Evolutionary conservation across 2,888 invertebrate species (phyloP).

Genomic region (Hypena proboscidalis): DNA sequence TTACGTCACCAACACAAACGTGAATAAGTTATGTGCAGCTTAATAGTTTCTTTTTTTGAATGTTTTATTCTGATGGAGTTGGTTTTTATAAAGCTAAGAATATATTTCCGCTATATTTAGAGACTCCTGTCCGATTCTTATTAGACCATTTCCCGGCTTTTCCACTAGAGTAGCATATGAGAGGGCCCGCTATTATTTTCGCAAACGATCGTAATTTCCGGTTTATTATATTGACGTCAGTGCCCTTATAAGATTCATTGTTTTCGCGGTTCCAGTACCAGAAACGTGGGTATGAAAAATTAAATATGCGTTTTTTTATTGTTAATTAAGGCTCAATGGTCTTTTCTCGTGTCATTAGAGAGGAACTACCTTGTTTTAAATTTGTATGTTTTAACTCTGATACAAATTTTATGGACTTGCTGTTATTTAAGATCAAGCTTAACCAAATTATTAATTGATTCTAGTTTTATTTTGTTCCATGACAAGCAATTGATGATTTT

Average conservation of each 20-base stretch:
- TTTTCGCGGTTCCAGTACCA: constrained; percentile 13
- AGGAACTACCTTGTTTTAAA: too few relatives aligned
- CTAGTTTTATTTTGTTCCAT: too few relatives aligned
- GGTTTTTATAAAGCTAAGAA: background rate
- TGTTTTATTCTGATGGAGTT: constrained; percentile 6
- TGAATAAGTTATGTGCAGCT: constrained; percentile 33
- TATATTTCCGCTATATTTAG: background rate
- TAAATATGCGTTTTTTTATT: too few relatives aligned
- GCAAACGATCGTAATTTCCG: constrained; percentile 24
- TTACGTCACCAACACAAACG: constrained; percentile 33
- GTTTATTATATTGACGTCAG: constrained; percentile 16
- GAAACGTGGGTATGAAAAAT: constrained; percentile 12
- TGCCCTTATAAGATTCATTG: constrained; percentile 28
- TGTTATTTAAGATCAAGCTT: too few relatives aligned
- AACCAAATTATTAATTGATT: too few relatives aligned
- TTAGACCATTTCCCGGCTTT: constrained; percentile 4
- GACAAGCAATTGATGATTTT: too few relatives aligned
- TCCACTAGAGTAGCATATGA: background rate
- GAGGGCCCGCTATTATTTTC: background rate
- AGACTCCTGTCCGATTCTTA: constrained; percentile 3
- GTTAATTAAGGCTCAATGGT: too few relatives aligned
- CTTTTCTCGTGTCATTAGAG: too few relatives aligned
- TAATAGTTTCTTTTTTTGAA: constrained; percentile 10
- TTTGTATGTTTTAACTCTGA: too few relatives aligned
- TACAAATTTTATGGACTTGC: too few relatives aligned